Conservation (phyloP, 1,140 invertebrate genomes). For the Drosophila paulistorum region DNA sequence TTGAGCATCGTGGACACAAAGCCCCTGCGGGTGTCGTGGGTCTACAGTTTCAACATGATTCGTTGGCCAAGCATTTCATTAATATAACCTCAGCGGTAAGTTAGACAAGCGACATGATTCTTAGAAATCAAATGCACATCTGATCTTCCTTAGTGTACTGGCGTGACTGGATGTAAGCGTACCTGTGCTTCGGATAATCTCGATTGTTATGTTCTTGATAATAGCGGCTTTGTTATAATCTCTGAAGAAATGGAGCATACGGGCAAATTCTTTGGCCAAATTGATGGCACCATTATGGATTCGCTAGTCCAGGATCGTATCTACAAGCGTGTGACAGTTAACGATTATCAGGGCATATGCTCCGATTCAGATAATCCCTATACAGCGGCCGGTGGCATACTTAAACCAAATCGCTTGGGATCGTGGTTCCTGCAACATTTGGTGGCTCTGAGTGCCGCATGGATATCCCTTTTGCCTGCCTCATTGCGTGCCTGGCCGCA, state of each 20-base stretch:
- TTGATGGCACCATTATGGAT: constrained; percentile 97
- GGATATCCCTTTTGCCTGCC: constrained; percentile 71
- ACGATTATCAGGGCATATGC: constrained; percentile 95
- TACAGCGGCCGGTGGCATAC: constrained; percentile 84
- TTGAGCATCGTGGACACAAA: constrained; percentile 91
- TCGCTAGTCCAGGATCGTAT: constrained; percentile 95
- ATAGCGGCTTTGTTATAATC: constrained; percentile 96
- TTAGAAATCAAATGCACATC: background rate
- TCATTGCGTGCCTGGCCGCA: constrained; percentile 76
- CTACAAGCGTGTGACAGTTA: constrained; percentile 92
- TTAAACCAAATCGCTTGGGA: constrained; percentile 61
- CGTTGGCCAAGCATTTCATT: constrained; percentile 91
- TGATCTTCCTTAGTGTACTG: constrained; percentile 86
- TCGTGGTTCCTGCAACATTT: constrained; percentile 76
- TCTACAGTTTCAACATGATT: constrained; percentile 92
- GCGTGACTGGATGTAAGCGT: constrained; percentile 88
- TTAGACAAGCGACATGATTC: constrained; percentile 17
- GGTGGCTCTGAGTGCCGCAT: constrained; percentile 66
- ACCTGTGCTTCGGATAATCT: constrained; percentile 93
- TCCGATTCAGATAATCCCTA: constrained; percentile 89
- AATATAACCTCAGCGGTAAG: constrained; percentile 93
- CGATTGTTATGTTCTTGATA: constrained; percentile 96
- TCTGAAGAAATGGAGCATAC: constrained; percentile 93
- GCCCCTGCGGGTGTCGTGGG: constrained; percentile 96
- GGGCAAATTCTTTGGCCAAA: constrained; percentile 95